These are phyloP conservation scores for Cherax quadricarinatus DNA, from an alignment of 1,140 invertebrate genomes.

Conservation along the genomic window DNA sequence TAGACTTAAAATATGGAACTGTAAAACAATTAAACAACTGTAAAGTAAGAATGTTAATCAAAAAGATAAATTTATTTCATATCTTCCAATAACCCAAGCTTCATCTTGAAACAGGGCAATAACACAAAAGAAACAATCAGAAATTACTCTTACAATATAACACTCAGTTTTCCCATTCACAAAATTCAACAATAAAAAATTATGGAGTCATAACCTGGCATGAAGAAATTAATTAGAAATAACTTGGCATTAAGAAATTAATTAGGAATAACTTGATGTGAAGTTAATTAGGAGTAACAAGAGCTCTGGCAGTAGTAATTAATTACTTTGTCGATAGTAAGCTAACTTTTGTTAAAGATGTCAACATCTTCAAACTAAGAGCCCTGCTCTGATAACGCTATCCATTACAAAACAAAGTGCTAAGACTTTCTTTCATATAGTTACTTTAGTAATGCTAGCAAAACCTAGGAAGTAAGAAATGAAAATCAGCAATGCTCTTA, in stretches of 20 bases:
- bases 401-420: no score
- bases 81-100: background rate
- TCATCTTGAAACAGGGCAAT: background rate
- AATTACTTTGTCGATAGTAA: no score
- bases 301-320: no score
- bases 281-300: no score
- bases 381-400: no score
- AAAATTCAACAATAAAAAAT: background rate
- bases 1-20: background rate
- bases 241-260: background rate
- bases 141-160: background rate
- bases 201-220: background rate
- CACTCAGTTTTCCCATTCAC: background rate
- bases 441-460: no score
- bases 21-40: background rate
- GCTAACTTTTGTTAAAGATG: no score
- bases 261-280: background rate
- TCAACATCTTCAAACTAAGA: no score
- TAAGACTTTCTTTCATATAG: no score
- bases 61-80: constrained; percentile 3
- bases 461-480: no score
- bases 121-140: background rate
- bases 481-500: no score
- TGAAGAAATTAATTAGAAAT: background rate
- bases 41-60: background rate